Evolutionary conservation across 2,113 vertebrate species (phyloP), one percentile per base, ranked within the genome.

Genomic region (Upupa epops): DNA sequence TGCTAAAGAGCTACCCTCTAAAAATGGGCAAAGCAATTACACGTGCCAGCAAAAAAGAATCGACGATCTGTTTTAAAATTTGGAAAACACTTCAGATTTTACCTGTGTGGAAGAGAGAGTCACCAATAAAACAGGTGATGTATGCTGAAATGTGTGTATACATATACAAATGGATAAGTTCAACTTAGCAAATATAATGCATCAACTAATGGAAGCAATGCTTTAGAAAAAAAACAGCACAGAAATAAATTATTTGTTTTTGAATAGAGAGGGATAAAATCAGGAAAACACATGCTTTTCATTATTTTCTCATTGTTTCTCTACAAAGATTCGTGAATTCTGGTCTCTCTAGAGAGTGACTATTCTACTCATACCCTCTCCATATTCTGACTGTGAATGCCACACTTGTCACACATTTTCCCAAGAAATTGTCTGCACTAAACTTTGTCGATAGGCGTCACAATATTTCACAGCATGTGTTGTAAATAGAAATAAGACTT

Each of bases 391-490:
- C 84, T 81, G 46, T 36, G 81, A 86, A 91, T 82, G 86, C 88
- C 87, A 77, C 66, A 71, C 45, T 61, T 3, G 1, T 78, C 73
- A 77, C 69, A 87, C 4, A 4, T 45, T 89, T 86, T 86, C 34
- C 66, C 61, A 79, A 84, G 51, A 80, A 93, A 91, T 92, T 86
- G 59, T 88, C 93, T 90, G 66, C 17, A 6, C 66, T 95, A 92
- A 92, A 76, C 90, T 94, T 86, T 94, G 73, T 70, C 95, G 90
- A 88, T 95, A 92, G 37, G 60, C 91, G 92, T 78, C 89, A 94
- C 90, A 91, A 78, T 94, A 90, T 95, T 49, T 52, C 72, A 56
- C 40, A 86, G 88, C 36, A 76, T 74, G 48, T 82, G 66, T 72
- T 88, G 79, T 72, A 93, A 88, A 89, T 63, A 88, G 73, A 40